Base-by-base conservation (phyloP, 2,113 vertebrate species). In the Uria lomvia region DNA sequence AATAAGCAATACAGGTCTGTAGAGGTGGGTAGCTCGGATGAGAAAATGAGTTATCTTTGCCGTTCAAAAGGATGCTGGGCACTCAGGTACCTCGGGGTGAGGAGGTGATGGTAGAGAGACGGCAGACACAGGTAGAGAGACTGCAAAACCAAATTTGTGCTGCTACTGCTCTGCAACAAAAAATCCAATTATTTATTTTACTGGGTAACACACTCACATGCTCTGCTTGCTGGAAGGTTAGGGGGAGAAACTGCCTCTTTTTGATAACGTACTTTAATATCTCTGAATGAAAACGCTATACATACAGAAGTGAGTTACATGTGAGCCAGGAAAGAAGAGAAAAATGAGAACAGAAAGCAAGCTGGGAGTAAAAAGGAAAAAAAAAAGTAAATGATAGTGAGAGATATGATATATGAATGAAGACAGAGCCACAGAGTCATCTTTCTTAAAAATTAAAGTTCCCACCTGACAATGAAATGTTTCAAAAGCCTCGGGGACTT, bases 11-110 rank as follows among this genome's bases (percentile, higher is more conserved):
- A 5, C 6, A 3, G 42, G 6, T 34, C 50, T 29, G 32, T 9
- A 4, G 9, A 3, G 9, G 43, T 7, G 43, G 26, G 4, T 8
- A 34, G 17, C 42, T 43, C 4, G 2, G 79, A 2, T 5, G 55
- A 45, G 58, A 29, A 36, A 21, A 43, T 32, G 56, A 12, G 43
- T 16, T 36, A 3, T 34, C 27, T 16, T 11, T 22, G 26, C 26
- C 29, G 13, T 8, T 73, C 36, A 9, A 3, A 42, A 55, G 67
- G 49, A 63, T 56, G n/a, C 23, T 20, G 79, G 16, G 47, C 47
- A 6, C 62, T 30, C 43, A 1, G 73, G 45, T 20, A 21, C 63
- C 32, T 27, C 1, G 4, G 40, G 38, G 34, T 47, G 75, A 63
- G 75, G 26, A 59, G 43, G 80, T 34, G 59, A 6, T 21, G 49